phyloP scores from a whole-genome alignment of 2,113 vertebrate species.

The Barbus barbus region DNA sequence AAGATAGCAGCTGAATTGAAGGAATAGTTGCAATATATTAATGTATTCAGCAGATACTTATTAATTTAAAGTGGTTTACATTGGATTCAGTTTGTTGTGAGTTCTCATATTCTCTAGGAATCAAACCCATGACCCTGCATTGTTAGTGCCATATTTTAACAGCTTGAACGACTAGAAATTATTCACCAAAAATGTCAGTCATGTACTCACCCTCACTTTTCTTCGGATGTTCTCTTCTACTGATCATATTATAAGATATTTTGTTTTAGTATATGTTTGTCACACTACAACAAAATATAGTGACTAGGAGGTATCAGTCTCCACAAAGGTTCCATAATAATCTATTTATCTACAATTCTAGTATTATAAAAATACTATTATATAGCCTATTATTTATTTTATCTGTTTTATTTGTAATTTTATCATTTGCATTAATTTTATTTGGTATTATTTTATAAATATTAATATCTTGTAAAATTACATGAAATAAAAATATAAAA shows the following conservation, averaged over 20 bases:
- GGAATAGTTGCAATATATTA: background rate
- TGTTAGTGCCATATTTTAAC: background rate
- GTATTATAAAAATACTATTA: background rate
- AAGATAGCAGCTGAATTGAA: background rate
- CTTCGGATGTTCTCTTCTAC: background rate
- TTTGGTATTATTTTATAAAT: background rate
- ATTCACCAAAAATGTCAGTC: background rate
- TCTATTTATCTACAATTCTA: background rate
- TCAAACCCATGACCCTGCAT: background rate
- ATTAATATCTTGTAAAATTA: background rate
- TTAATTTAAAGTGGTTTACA: background rate
- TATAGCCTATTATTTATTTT: background rate
- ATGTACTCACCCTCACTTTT: background rate
- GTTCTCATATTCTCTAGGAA: slow-evolving; percentile 46
- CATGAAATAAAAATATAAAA: too few species aligned
- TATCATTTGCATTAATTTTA: background rate
- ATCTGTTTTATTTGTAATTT: background rate
- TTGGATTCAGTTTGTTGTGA: background rate
- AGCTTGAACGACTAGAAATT: background rate
- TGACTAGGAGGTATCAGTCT: background rate
- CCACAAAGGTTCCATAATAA: background rate
- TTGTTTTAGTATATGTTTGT: background rate
- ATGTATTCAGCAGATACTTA: background rate
- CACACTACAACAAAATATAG: background rate
- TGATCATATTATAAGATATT: background rate